phyloP scores from a whole-genome alignment of 2,797 vertebrate species.

The Labroides dimidiatus region DNA sequence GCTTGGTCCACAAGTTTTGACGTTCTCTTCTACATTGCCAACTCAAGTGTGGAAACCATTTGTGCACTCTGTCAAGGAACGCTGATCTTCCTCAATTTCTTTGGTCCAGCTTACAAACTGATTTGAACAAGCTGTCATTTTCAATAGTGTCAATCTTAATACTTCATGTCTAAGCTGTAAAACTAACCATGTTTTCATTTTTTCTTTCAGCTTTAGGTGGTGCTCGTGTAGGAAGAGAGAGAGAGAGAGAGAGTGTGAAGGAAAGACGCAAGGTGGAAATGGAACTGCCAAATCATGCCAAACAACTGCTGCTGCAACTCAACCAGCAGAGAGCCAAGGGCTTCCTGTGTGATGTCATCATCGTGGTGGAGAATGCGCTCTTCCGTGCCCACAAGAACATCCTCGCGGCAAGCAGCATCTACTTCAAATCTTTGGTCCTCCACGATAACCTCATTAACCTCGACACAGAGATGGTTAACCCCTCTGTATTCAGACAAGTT shows the following conservation, averaged over 20 bases:
- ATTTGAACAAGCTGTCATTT: not conserved
- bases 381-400: slow-evolving; percentile 99
- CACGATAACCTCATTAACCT: slow-evolving; percentile 99
- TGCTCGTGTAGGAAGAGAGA: slow-evolving; percentile 88
- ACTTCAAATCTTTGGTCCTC: slow-evolving; percentile 97
- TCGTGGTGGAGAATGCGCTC: slow-evolving; percentile 98
- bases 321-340: slow-evolving; percentile 99
- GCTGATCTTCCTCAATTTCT: not conserved
- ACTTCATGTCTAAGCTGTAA: not conserved
- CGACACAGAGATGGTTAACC: slow-evolving; percentile 98
- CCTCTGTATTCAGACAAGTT: slow-evolving; percentile 95
- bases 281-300: slow-evolving; percentile 99
- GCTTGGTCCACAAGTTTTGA: not conserved
- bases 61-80: not conserved
- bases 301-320: slow-evolving; percentile 99
- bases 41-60: not conserved
- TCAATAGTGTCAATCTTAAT: not conserved
- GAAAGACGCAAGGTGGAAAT: slow-evolving; percentile 89
- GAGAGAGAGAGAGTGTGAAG: slow-evolving; percentile 49
- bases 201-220: slow-evolving; percentile 84
- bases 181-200: slow-evolving; percentile 29
- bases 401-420: slow-evolving; percentile 97
- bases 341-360: slow-evolving; percentile 98
- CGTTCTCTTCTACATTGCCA: not conserved
- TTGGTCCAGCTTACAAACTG: not conserved